Base-by-base conservation (phyloP, 2,888 invertebrate species). In the Aporophyla lueneburgensis region DNA sequence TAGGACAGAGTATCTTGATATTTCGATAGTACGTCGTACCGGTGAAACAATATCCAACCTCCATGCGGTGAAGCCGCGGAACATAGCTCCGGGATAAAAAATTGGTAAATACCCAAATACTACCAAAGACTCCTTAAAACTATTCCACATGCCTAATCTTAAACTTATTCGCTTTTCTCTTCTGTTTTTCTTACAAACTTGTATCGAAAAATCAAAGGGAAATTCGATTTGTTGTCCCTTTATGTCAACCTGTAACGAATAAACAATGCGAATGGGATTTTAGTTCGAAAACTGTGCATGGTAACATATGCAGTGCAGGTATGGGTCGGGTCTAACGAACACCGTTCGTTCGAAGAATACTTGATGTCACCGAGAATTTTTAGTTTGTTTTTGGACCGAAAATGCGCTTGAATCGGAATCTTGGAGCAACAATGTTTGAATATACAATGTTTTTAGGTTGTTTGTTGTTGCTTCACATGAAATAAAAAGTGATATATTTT, bases 231-330 rank as follows among this genome's bases (percentile, higher is more conserved):
- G 91, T 88, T 88, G 89, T 89, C 91, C 90, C 91, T 91, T 92
- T 93, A 93, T 93, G 93, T 95, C 94, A 95, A 94, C 94, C 93
- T 92, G 93, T 91, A 92, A 91, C 92, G 94, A 95, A 95, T 95
- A 95, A 95, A 95, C 95, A 95, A 93, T 92, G 89, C 84, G 89
- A 91, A 91, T 90, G 88, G 88, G 92, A 91, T 93, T 95, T 93
- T 94, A 95, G 95, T 95, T 95, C 91, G 92, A 92, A 93, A 93
- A 92, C 89, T 84, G 87, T 90, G 89, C 90, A 89, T 84, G 87
- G 89, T 95, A 96, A 96, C 96, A 96, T 96, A 96, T 96, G 96
- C 96, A 95, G 95, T 83, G 93, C 95, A 96, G 96, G 96, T 96
- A 94, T 93, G 92, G 93, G 93, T 88, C 88, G 90, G 91, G 87